Conservation (phyloP, 2,113 vertebrate species). For the Mus pahari region DNA sequence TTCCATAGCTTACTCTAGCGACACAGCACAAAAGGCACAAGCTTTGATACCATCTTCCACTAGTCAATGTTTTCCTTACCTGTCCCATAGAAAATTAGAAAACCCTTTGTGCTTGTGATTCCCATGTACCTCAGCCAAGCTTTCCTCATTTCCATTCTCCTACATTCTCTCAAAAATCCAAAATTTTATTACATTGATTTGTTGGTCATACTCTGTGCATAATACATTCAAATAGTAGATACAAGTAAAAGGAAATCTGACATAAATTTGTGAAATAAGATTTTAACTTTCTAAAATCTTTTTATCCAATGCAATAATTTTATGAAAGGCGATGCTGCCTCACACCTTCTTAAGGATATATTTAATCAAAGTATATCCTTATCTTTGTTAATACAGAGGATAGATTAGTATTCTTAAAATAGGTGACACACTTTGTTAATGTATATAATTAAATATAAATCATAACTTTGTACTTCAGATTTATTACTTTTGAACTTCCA, state of each 20-base stretch:
- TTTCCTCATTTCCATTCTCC: background rate
- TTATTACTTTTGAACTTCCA: background rate
- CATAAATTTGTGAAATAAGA: background rate
- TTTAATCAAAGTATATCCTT: background rate
- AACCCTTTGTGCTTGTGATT: background rate
- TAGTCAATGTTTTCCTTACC: background rate
- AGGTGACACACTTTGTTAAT: background rate
- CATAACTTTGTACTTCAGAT: background rate
- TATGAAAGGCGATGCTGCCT: background rate
- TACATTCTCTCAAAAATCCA: background rate
- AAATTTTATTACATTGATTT: background rate
- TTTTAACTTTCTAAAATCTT: background rate
- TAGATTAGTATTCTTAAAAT: background rate
- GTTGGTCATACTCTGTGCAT: background rate
- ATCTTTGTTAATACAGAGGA: background rate
- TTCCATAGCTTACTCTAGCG: accelerated
- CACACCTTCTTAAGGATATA: background rate
- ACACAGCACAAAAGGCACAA: accelerated
- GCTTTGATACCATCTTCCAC: accelerated
- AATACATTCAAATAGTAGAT: background rate
- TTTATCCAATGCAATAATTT: background rate
- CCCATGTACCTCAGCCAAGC: background rate
- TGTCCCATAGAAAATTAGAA: background rate
- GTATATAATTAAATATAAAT: background rate
- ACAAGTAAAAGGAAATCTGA: background rate